Percentiles rank a stretch among this genome's conserved stretches.
phyloP scores from a whole-genome alignment of 1,140 invertebrate species.

The Pseudomyrmex dendroicus region DNA sequence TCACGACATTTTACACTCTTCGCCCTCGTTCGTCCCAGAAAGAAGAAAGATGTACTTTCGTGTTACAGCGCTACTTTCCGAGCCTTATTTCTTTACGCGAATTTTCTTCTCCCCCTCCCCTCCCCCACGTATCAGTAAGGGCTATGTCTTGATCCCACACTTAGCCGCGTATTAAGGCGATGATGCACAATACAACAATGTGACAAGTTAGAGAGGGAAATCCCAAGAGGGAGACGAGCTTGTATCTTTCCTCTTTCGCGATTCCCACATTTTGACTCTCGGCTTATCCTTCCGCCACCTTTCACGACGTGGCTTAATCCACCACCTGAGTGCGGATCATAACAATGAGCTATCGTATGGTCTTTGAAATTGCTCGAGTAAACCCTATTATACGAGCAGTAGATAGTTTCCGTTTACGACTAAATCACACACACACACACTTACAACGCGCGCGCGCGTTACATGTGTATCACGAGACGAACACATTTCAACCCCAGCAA shows the following conservation, averaged over 20 bases:
- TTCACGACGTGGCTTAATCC: slow-evolving; percentile 24
- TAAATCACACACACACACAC: background rate
- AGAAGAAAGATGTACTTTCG: background rate
- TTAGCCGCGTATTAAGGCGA: slow-evolving; percentile 25
- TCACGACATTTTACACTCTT: background rate
- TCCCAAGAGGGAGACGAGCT: background rate
- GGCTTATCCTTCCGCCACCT: slow-evolving; percentile 28
- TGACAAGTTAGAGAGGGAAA: background rate
- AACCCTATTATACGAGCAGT: slow-evolving; percentile 4
- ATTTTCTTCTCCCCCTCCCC: background rate
- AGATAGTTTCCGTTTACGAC: background rate
- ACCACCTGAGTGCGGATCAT: background rate
- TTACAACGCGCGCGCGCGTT: background rate
- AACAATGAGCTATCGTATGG: slow-evolving; percentile 5
- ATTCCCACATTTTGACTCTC: slow-evolving; percentile 24
- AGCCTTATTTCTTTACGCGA: slow-evolving; percentile 5
- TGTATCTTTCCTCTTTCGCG: background rate
- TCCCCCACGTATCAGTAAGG: too few relatives aligned
- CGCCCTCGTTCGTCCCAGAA: background rate
- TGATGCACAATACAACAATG: slow-evolving; percentile 31
- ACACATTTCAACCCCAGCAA: background rate
- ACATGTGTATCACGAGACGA: background rate
- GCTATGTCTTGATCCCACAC: slow-evolving; percentile 6
- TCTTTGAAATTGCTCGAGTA: slow-evolving; percentile 9
- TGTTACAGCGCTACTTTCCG: background rate